phyloP scores from a whole-genome alignment of 2,888 invertebrate genomes.

The Lithosia quadra region DNA sequence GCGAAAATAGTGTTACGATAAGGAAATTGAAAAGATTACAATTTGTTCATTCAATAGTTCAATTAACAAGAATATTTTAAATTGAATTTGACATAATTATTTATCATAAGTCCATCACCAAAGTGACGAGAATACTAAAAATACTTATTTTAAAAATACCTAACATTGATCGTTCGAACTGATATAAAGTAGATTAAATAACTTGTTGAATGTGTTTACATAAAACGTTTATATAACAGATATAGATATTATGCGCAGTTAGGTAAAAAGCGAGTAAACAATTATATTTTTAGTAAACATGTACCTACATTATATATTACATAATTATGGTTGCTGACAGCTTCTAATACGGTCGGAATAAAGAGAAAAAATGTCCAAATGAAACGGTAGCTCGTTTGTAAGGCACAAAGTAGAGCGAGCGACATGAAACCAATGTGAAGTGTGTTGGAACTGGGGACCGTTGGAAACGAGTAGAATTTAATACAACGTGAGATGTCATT shows the following conservation, averaged over 20 bases:
- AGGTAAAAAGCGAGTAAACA: background rate
- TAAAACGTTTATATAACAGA: conserved; percentile 14
- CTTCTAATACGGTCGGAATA: conserved; percentile 3
- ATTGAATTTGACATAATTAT: background rate
- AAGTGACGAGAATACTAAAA: background rate
- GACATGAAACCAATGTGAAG: conserved; percentile 16
- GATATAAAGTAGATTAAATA: conserved; percentile 18
- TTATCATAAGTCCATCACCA: background rate
- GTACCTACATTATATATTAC: background rate
- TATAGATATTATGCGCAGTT: conserved; percentile 18
- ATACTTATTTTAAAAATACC: conserved; percentile 25
- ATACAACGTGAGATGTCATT: conserved; percentile 5
- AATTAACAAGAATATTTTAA: background rate
- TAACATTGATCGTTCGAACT: conserved; percentile 20
- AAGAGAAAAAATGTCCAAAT: conserved; percentile 5
- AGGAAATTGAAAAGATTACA: background rate
- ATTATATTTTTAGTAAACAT: conserved; percentile 4
- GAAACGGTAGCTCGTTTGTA: conserved; percentile 12
- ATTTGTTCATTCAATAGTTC: background rate
- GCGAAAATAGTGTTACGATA: background rate
- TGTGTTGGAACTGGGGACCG: conserved; percentile 19
- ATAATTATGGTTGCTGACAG: background rate
- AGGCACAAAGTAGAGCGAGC: conserved; percentile 11
- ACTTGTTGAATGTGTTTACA: conserved; percentile 2
- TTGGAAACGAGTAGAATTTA: conserved; percentile 9